Base-by-base conservation (phyloP, 2,113 vertebrate genomes). In the Lichenostomus cassidix region DNA sequence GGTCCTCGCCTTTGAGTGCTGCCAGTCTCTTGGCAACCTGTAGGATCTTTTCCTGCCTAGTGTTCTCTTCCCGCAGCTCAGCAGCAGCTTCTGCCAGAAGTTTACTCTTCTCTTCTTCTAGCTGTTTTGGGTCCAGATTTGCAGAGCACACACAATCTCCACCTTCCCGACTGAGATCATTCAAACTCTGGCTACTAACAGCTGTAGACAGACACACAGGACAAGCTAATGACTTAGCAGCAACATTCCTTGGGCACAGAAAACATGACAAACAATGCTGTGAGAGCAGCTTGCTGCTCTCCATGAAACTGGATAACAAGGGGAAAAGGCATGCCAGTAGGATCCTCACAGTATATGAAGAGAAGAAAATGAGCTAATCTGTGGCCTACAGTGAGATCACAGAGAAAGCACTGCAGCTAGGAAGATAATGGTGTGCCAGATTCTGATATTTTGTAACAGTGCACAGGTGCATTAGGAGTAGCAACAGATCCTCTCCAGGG, bases 1-100 rank as follows among this genome's bases (percentile, higher is more conserved):
- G 99, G 96, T 99, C 98, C 86, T 98, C 98, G 50, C 99, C 99
- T 96, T 96, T 98, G 58, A 99, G 97, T 7, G 89, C 91, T 5
- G 99, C 99, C 95, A 99, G 94, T 81, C 98, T 98, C 96, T 98
- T 99, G 64, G 98, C 98, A 73, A 99, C 97, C 65, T 98, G 95
- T 41, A 99, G 97, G 88, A 99, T 97, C 89, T 98, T 98, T 88
- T 99, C 98, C 89, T 98, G 98, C 68, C 98, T 97, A 4, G 97
- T 98, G 74, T 97, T 98, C 62, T 99, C 99, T 59, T 98, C 98
- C 74, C 58, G 97, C 71, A 99, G 97, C 81, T 98, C 98, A 55
- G 96, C 80, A 42, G 98, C 98, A 46, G 99, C 99, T 96, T 99
- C 98, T 29, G 98, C 97, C 56, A 99, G 95, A 84, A 99, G 92